phyloP scores from a whole-genome alignment of 2,113 vertebrate genomes.

The Misgurnus mizolepis region DNA sequence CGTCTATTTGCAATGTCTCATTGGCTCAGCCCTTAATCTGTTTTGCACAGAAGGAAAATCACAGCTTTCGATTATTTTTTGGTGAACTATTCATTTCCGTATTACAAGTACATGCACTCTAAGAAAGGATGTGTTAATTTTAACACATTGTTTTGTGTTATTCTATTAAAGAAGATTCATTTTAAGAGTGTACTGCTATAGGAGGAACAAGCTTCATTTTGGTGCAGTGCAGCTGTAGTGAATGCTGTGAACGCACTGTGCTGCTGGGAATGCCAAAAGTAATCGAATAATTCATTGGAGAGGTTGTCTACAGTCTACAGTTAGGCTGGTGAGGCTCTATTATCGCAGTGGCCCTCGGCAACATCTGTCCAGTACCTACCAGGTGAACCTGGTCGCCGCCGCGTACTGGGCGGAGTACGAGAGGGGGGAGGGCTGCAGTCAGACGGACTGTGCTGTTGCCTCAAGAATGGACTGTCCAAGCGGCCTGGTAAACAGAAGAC shows the following conservation, averaged over 20 bases:
- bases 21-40: too few species aligned
- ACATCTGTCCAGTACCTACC: conserved; percentile 72
- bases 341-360: conserved; percentile 26
- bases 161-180: too few species aligned
- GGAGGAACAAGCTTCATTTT: not conserved
- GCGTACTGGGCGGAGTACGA: conserved; percentile 62
- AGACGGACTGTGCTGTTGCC: conserved; percentile 89
- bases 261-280: not conserved
- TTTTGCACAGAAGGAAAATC: too few species aligned
- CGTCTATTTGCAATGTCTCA: too few species aligned
- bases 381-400: conserved; percentile 69
- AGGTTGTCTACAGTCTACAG: not conserved
- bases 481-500: conserved; percentile 86
- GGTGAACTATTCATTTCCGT: not conserved
- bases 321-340: conserved; percentile 18
- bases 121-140: too few species aligned
- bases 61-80: too few species aligned
- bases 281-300: not conserved
- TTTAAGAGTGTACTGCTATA: not conserved
- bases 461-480: conserved; percentile 97
- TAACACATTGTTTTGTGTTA: too few species aligned
- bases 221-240: conserved; percentile 31
- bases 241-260: conserved; percentile 11
- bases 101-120: not conserved
- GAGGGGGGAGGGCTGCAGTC: conserved; percentile 82